Evolutionary conservation across 2,888 invertebrate species (phyloP), one percentile per base, ranked within the genome.

Genomic region (Diarsia mendica): DNA sequence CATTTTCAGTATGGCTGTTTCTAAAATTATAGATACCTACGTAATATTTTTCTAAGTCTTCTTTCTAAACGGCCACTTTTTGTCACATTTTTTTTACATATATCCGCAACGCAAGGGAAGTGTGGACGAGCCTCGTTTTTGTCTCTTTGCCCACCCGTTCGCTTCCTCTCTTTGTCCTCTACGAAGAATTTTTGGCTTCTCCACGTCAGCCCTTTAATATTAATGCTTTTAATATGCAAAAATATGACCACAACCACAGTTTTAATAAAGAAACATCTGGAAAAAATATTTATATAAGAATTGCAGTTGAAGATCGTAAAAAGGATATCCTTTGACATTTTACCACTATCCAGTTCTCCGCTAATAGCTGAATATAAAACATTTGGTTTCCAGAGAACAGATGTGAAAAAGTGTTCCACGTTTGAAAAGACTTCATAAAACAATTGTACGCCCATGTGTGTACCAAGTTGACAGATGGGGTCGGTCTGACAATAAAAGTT

Each of bases 161-260:
- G 92, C 93, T 95, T 96, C 96, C 96, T 96, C 93, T 92, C 95
- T 95, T 96, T 96, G 96, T 95, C 89, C 86, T 88, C 88, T 94
- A 92, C 93, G 89, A 90, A 89, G 93, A 94, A 95, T 91, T 93
- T 92, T 92, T 90, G 93, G 94, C 94, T 95, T 95, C 95, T 90
- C 90, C 89, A 84, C 90, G 71, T 78, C 73, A 92, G 86, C 91
- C 92, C 89, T 92, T 90, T 85, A 91, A 93, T 92, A 91, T 92
- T 91, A 89, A 93, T 92, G 89, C 81, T 78, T 85, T 70, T 67
- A 75, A 78, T 88, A 92, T 90, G 93, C 92, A 91, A 90, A 92
- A 88, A 80, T 80, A 81, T 67, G 67, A 39, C 48, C 58, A 84
- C 53, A 55, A 67, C 33, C n/a, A n/a, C n/a, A n/a, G n/a, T n/a